phyloP scores from a whole-genome alignment of 2,797 vertebrate genomes.

The Botia kubotai region DNA sequence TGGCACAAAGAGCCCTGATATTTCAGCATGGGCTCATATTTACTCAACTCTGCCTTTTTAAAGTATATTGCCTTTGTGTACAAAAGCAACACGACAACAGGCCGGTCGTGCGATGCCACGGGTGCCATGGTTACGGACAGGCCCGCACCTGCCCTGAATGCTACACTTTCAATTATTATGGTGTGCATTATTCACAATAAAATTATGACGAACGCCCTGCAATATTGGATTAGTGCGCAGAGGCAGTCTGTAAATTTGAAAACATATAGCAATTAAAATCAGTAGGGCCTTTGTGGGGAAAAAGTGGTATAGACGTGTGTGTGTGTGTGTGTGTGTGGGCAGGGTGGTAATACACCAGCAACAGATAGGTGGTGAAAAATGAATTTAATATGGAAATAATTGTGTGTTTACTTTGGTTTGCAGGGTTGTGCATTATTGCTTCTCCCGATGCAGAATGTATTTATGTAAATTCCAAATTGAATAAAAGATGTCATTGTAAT shows the following conservation, averaged over 20 bases:
- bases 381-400: conserved; percentile 86
- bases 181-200: conserved; percentile 82
- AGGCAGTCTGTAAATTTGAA: conserved; percentile 84
- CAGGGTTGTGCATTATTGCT: conserved; percentile 84
- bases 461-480: conserved; percentile 87
- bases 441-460: conserved; percentile 85
- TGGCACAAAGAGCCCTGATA: conserved; percentile 78
- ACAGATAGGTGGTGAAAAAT: conserved; percentile 84
- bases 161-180: conserved; percentile 80
- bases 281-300: conserved; percentile 64
- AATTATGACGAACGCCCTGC: conserved; percentile 63
- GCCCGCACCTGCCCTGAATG: conserved; percentile 88
- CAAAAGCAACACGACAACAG: conserved; percentile 84
- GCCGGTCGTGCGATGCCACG: conserved; percentile 77
- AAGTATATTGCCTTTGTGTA: conserved; percentile 77
- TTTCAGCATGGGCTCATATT: conserved; percentile 82
- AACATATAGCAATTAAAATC: conserved; percentile 83
- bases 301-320: conserved; percentile 60
- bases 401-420: conserved; percentile 86
- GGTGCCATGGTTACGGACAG: conserved; percentile 86
- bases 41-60: conserved; percentile 84
- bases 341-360: conserved; percentile 73
- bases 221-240: conserved; percentile 84
- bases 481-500: conserved; percentile 86
- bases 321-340: conserved; percentile 53